Evolutionary conservation across 1,140 invertebrate genomes (phyloP), one percentile per base, ranked within the genome.

Genomic region (Aleiodes sp.): DNA sequence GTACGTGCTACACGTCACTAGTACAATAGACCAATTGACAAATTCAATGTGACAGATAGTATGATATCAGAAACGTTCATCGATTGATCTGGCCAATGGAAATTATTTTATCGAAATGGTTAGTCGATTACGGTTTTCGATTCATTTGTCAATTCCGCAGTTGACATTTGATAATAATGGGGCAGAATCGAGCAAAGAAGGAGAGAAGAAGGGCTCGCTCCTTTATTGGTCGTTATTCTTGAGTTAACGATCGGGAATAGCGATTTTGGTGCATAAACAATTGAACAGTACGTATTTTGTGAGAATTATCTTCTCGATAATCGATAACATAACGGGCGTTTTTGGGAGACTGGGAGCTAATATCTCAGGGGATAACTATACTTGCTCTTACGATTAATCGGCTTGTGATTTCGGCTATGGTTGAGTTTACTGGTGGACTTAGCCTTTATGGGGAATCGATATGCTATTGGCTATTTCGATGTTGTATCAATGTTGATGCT

Each of bases 361-460:
- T 52, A 26, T 2, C 26, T 19, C 19, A 52, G 21, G 46, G 9
- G 16, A 52, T 52, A 24, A 21, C 16, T 52, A 21, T 21, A 52
- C 21, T 21, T 52, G 46, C n/a, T 52, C 19, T 52, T 21, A 24
- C 46, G 19, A 52, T 52, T 52, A 52, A 52, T 52, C 46, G 19
- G 46, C 46, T 52, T 19, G 46, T 52, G 46, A 52, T 52, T 52
- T 52, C n/a, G 46, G 46, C 46, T 21, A 12, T 19, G 46, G 46
- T 24, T 2, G 46, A 52, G 46, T 52, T 52, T 52, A 52, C 26
- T 21, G 46, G 46, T 1, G 7, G 46, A 52, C 46, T 52, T 52
- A 52, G 12, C 46, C 46, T 52, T 52, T 52, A 52, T 52, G 46
- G 46, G 26, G 16, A 52, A 52, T 52, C 46, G 46, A 52, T 52